phyloP scores from a whole-genome alignment of 2,797 vertebrate species.

The Varecia variegata region DNA sequence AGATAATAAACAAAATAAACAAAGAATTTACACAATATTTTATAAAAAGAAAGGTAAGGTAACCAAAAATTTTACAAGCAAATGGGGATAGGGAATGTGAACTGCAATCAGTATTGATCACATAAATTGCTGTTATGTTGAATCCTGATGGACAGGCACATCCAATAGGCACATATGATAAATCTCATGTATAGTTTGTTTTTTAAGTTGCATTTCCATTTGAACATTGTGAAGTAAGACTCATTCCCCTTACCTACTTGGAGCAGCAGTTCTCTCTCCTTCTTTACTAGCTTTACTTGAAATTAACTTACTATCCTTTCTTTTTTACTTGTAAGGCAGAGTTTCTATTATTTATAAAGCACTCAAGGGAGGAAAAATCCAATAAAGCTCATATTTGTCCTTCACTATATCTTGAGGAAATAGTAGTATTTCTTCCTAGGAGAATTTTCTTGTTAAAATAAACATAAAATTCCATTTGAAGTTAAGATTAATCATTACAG shows the following conservation, averaged over 20 bases:
- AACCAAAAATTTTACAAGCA: background rate
- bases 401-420: background rate
- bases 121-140: background rate
- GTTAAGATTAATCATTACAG: background rate
- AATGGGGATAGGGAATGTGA: background rate
- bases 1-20: background rate
- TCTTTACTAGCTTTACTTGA: background rate
- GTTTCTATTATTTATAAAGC: background rate
- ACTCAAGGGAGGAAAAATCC: background rate
- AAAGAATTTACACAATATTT: background rate
- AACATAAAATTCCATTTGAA: background rate
- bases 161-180: background rate
- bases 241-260: background rate
- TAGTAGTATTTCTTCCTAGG: background rate
- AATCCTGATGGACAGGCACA: background rate
- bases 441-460: background rate
- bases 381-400: background rate
- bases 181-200: background rate
- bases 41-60: background rate
- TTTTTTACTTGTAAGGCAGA: background rate
- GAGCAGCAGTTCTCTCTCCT: background rate
- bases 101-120: background rate
- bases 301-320: background rate
- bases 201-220: background rate
- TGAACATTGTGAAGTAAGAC: background rate